These are phyloP conservation scores for Cyphomyrus discorhynchus DNA, from an alignment of 2,113 vertebrate species.

Conservation along the genomic window DNA sequence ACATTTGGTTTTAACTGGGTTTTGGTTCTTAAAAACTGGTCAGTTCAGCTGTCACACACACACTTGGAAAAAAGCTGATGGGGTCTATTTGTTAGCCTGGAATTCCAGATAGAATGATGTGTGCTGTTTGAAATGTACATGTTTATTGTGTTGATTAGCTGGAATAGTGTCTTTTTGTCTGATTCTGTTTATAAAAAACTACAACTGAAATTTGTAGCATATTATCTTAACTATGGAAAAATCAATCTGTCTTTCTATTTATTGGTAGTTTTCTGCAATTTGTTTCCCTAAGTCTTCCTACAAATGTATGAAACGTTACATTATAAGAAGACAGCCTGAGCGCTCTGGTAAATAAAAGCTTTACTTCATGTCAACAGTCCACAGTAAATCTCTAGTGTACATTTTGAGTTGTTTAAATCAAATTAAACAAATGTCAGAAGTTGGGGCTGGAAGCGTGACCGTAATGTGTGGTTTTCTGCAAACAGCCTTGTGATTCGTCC, in stretches of 20 bases:
- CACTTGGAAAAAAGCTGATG: background rate
- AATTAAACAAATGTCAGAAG: background rate
- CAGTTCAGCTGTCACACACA: background rate
- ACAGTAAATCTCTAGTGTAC: background rate
- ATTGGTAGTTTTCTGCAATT: background rate
- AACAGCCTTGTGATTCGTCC: background rate
- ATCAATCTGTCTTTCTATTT: background rate
- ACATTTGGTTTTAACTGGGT: background rate
- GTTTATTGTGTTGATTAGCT: background rate
- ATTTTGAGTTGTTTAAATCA: slow-evolving; percentile 6
- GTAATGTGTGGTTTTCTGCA: background rate
- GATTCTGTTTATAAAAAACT: background rate
- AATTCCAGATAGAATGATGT: background rate
- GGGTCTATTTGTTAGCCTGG: background rate
- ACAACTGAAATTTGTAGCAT: background rate
- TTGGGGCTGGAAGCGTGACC: background rate
- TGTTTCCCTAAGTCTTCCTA: background rate
- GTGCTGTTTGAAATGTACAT: background rate
- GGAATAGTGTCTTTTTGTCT: background rate
- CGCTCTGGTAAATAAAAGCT: background rate
- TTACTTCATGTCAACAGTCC: background rate
- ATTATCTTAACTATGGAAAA: background rate
- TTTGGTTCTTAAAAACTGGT: background rate
- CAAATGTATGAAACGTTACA: background rate
- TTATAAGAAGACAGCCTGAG: background rate